Percentiles rank a stretch among this genome's conserved stretches.
Evolutionary conservation across 2,797 vertebrate species (phyloP).

Genomic region (Galagoides demidoff): DNA sequence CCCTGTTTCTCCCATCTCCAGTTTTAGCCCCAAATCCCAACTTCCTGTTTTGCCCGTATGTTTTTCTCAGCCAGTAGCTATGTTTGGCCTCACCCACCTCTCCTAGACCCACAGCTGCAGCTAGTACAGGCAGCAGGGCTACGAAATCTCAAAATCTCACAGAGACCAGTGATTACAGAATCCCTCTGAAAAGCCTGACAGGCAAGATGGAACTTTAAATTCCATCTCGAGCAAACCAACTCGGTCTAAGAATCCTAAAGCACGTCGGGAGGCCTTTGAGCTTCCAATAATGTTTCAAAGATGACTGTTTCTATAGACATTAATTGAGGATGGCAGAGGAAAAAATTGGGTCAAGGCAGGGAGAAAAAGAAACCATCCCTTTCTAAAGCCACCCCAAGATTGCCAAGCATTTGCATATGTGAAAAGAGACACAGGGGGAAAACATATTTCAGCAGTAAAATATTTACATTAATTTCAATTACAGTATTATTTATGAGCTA

Average conservation of each 20-base stretch:
- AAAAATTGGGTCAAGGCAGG: constrained; percentile 14
- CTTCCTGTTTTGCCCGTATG: rapidly evolving
- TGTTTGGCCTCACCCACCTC: not conserved
- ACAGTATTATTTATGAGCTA: not conserved
- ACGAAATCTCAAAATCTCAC: not conserved
- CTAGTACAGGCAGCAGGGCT: too few species aligned
- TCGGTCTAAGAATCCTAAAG: not conserved
- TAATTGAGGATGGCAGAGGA: not conserved
- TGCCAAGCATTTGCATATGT: not conserved
- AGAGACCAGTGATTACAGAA: not conserved
- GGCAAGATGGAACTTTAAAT: not conserved
- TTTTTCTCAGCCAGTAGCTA: not conserved
- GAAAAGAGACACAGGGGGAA: not conserved
- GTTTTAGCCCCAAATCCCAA: not conserved
- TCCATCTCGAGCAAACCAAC: not conserved
- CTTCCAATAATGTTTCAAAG: constrained; percentile 4
- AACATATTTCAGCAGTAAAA: not conserved
- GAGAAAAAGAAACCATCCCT: not conserved
- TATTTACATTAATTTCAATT: not conserved
- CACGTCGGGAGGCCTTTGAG: not conserved
- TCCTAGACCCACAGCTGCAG: not conserved
- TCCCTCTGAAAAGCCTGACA: not conserved
- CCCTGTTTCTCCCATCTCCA: not conserved
- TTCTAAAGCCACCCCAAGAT: not conserved
- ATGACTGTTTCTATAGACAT: not conserved